These are phyloP conservation scores for Acinonyx jubatus DNA, from an alignment of 2,113 vertebrate genomes.

Conservation along the genomic window DNA sequence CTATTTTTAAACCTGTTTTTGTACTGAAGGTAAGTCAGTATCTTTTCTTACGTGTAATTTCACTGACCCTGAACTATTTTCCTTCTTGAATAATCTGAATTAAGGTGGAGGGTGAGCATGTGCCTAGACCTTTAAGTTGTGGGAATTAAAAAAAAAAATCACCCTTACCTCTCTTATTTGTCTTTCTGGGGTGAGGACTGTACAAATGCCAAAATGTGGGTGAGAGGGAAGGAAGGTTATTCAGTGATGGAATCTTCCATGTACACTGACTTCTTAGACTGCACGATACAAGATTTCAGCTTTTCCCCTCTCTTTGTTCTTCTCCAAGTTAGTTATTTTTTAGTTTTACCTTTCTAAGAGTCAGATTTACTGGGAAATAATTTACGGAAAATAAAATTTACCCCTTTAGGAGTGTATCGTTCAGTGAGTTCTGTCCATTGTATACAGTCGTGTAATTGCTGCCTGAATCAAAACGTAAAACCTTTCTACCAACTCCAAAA, in stretches of 20 bases:
- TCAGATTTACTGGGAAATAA: neutral
- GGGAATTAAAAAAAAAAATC: neutral
- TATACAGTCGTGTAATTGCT: neutral
- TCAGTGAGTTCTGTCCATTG: neutral
- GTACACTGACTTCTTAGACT: neutral
- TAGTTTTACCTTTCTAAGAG: constrained; percentile 4
- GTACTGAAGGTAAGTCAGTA: neutral
- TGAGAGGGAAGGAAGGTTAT: neutral
- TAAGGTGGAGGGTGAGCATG: neutral
- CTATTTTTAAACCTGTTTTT: neutral
- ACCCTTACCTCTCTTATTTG: neutral
- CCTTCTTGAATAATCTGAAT: constrained; percentile 7
- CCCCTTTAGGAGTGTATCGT: neutral
- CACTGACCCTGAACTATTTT: neutral
- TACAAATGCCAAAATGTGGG: neutral
- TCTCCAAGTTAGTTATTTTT: neutral
- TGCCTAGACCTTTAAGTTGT: neutral
- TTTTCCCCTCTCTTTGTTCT: neutral
- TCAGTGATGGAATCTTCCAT: neutral
- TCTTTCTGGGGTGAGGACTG: neutral
- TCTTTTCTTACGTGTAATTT: constrained; percentile 5
- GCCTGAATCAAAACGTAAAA: neutral
- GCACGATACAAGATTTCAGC: neutral
- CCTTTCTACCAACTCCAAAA: neutral
- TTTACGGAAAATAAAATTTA: constrained; percentile 25